Base-by-base conservation (phyloP, 2,113 vertebrate genomes). In the Bombycilla garrulus region DNA sequence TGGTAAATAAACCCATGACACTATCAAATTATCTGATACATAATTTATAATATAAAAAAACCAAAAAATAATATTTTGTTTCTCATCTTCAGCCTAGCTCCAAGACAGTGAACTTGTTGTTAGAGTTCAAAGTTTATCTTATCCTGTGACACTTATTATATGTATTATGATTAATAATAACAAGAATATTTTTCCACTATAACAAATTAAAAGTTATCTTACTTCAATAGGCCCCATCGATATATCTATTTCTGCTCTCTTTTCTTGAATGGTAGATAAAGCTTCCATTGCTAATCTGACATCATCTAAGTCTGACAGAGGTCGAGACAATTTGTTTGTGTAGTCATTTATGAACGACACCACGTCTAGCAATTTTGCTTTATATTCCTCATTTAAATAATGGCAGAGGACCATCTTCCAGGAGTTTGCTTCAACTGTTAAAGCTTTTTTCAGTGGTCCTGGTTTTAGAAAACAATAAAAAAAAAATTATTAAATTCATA, bases 191-290 rank as follows among this genome's bases (percentile, higher is more conserved):
- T 81, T 60, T 38, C 33, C 5, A 89, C 47, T 33, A 56, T 7
- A 57, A 67, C 38, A 76, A 88, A 80, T n/a, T 56, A 67, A 42
- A 53, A 86, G 44, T 36, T 23, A 62, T 94, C 97, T 97, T 98
- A 99, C 99, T 97, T 99, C 98, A 96, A 98, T 98, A 78, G 97
- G 98, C 86, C 97, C 98, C 95, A 99, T 90, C 70, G 97, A 98
- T 92, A 98, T 96, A 91, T 99, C 98, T 89, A 98, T 98, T 38
- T 98, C 80, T 77, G 98, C 97, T 97, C 98, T 97, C 56, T 93
- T 98, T 35, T 99, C 98, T 67, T 98, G 98, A 74, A 99, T 97
- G 65, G 33, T 28, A 36, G 97, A 44, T 81, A 99, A 97, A 88
- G 98, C 97, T 95, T 97, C 98, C 98, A 98, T 98, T 82, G 98